Percentiles rank a stretch among this genome's conserved stretches.
Conservation (phyloP, 2,888 invertebrate species). For the Acanthosoma haemorrhoidale region DNA sequence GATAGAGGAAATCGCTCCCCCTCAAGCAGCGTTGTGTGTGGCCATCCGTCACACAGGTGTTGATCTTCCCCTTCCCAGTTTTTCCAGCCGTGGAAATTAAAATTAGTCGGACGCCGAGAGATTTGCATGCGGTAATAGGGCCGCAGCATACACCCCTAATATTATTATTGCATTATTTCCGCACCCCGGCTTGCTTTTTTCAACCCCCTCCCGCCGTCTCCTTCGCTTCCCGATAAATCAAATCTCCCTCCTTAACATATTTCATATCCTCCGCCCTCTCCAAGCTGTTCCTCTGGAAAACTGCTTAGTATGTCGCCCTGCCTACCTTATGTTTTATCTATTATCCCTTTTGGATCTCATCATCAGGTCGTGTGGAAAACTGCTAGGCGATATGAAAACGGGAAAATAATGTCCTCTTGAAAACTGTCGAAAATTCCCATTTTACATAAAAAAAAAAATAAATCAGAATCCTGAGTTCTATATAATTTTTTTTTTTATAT, state of each 20-base stretch:
- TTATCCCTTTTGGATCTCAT: neutral
- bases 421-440: too few relatives aligned
- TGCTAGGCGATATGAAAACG: neutral
- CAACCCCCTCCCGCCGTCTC: neutral
- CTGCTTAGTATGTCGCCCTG: constrained; percentile 14
- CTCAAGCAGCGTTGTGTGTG: neutral
- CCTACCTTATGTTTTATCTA: constrained; percentile 14
- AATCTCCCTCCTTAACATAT: constrained; percentile 13
- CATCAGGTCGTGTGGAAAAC: neutral
- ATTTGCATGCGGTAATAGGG: constrained; percentile 10
- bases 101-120: neutral
- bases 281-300: constrained; percentile 4
- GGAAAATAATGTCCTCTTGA: neutral
- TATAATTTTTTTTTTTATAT: too few relatives aligned
- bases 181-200: neutral
- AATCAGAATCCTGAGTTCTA: too few relatives aligned
- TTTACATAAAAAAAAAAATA: too few relatives aligned
- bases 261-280: constrained; percentile 2
- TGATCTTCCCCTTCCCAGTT: constrained; percentile 9
- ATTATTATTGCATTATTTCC: constrained; percentile 14
- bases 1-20: neutral
- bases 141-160: neutral
- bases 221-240: constrained; percentile 12
- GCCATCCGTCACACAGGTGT: constrained; percentile 8
- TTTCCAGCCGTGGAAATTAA: constrained; percentile 3